phyloP scores from a whole-genome alignment of 2,888 invertebrate species.

The Nebria salina region DNA sequence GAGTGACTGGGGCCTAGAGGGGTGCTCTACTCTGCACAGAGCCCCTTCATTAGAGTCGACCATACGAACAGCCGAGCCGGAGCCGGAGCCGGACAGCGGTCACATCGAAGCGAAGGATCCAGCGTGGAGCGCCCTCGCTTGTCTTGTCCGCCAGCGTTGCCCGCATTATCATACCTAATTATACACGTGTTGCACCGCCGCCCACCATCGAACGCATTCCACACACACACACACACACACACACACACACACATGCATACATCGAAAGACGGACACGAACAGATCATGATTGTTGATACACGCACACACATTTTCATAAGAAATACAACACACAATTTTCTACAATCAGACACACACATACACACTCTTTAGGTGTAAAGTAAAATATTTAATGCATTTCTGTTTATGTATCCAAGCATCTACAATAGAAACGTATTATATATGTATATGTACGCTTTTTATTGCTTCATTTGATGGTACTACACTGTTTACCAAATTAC shows the following conservation, averaged over 20 bases:
- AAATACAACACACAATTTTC: not conserved
- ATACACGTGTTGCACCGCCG: slow-evolving; percentile 58
- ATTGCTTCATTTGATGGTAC: no score
- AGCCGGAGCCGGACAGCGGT: not conserved
- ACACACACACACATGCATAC: slow-evolving; percentile 11
- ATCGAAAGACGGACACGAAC: not conserved
- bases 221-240: slow-evolving; percentile 22
- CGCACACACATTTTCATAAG: not conserved
- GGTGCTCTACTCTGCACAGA: slow-evolving; percentile 3
- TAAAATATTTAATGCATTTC: no score
- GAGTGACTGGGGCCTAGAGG: slow-evolving; percentile 1
- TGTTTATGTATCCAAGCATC: no score
- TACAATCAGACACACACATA: slow-evolving; percentile 10
- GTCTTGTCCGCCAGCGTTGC: slow-evolving; percentile 57
- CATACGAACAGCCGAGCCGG: not conserved
- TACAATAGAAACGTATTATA: no score
- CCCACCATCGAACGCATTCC: slow-evolving; percentile 44
- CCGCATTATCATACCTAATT: slow-evolving; percentile 63
- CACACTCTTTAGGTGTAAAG: not conserved
- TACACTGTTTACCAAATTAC: no score
- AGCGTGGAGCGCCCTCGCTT: slow-evolving; percentile 55
- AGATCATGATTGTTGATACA: slow-evolving; percentile 16
- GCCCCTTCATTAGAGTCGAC: slow-evolving; percentile 14
- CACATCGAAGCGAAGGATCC: not conserved
- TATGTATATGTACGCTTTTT: no score